Percentiles rank a stretch among this genome's conserved stretches.
phyloP scores from a whole-genome alignment of 2,888 invertebrate genomes.

The Aphidius colemani region DNA sequence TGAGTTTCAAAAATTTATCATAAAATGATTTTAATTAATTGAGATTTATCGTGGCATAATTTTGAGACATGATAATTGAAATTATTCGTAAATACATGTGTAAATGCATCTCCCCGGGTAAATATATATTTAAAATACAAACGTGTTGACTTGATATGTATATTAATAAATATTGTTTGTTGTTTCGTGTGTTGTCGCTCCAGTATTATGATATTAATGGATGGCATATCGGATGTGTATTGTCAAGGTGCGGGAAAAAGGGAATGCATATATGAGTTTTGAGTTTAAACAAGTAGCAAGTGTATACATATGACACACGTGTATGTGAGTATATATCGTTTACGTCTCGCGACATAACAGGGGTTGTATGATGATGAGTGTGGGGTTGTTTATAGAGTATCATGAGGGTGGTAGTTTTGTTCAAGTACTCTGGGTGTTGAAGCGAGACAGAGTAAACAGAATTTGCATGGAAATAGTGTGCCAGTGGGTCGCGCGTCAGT shows the following conservation, averaged over 20 bases:
- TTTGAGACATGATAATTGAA: neutral
- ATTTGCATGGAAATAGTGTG: conserved; percentile 60
- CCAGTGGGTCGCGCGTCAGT: conserved; percentile 53
- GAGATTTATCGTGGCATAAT: conserved; percentile 1
- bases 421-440: conserved; percentile 30
- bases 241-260: too few relatives aligned
- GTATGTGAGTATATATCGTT: too few relatives aligned
- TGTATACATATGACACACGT: too few relatives aligned
- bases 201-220: neutral
- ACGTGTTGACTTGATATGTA: neutral
- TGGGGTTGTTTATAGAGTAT: conserved; percentile 22
- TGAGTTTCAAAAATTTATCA: too few relatives aligned
- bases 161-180: too few relatives aligned
- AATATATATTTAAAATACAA: neutral
- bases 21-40: too few relatives aligned
- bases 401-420: neutral
- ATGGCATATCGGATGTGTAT: neutral
- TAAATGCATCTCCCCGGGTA: too few relatives aligned
- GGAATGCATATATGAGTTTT: too few relatives aligned
- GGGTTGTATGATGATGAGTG: conserved; percentile 14
- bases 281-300: too few relatives aligned
- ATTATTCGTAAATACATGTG: neutral
- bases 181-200: too few relatives aligned
- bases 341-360: neutral
- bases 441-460: conserved; percentile 51